phyloP scores from a whole-genome alignment of 2,113 vertebrate genomes.

The Gobius niger region DNA sequence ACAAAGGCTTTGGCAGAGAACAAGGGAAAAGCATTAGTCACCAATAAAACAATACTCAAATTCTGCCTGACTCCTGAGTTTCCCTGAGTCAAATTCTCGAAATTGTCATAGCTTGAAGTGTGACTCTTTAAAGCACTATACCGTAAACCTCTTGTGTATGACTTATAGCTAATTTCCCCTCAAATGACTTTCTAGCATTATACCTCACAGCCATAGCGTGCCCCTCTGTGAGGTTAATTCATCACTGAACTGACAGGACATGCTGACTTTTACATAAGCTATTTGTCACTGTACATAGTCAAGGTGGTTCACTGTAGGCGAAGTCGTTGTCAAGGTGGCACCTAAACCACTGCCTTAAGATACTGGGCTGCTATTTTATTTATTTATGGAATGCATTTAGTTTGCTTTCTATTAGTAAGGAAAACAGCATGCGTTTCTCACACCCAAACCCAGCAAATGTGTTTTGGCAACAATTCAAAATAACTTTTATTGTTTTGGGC shows the following conservation, averaged over 20 bases:
- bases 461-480: too few species aligned
- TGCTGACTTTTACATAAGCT: conserved; percentile 10
- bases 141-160: background rate
- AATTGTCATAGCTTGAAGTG: background rate
- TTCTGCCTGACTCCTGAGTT: too few species aligned
- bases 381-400: background rate
- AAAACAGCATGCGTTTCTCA: too few species aligned
- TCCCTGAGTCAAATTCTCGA: background rate
- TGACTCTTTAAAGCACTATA: background rate
- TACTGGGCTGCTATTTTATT: background rate
- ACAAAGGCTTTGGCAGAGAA: too few species aligned
- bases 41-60: too few species aligned
- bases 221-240: background rate
- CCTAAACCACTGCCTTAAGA: background rate
- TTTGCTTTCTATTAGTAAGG: too few species aligned
- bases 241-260: background rate
- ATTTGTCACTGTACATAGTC: conserved; percentile 11
- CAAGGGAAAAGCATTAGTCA: too few species aligned
- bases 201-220: background rate
- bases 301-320: background rate
- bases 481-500: too few species aligned
- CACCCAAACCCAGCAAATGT: too few species aligned
- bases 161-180: background rate
- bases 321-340: conserved; percentile 6
- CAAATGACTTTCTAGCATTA: background rate